Conservation (phyloP, 1,140 invertebrate species). For the Drosophila micromelanica region DNA sequence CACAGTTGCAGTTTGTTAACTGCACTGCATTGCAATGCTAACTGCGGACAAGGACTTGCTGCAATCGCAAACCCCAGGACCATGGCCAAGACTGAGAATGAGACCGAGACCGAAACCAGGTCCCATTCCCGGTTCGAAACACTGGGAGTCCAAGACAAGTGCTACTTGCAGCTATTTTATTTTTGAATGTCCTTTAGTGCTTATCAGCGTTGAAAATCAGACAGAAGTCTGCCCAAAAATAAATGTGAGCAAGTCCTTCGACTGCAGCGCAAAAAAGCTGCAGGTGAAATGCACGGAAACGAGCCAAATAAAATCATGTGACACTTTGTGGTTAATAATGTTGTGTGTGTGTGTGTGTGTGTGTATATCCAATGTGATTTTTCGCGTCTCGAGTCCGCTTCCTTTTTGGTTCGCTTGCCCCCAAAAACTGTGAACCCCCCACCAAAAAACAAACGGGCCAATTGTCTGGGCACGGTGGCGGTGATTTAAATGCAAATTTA, state of each 20-base stretch:
- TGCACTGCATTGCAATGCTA: constrained; percentile 68
- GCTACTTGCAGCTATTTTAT: constrained; percentile 80
- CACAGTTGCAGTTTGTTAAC: constrained; percentile 74
- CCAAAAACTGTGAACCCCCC: constrained; percentile 24
- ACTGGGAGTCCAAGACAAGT: constrained; percentile 64
- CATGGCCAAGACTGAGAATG: not conserved
- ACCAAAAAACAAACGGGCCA: constrained; percentile 22
- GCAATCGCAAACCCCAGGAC: constrained; percentile 15
- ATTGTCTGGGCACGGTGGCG: constrained; percentile 54
- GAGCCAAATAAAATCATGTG: constrained; percentile 79
- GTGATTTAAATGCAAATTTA: constrained; percentile 83
- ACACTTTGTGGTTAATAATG: constrained; percentile 83
- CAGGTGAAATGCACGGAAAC: constrained; percentile 68
- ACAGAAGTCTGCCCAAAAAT: constrained; percentile 71
- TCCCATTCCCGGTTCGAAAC: not conserved
- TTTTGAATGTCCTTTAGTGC: constrained; percentile 75
- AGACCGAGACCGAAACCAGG: not conserved
- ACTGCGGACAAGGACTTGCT: constrained; percentile 3
- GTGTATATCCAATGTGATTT: constrained; percentile 32
- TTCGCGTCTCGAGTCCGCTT: not conserved
- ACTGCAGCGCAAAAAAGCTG: constrained; percentile 58
- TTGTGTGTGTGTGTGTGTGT: constrained; percentile 22
- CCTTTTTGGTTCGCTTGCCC: constrained; percentile 30
- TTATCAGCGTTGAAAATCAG: constrained; percentile 71
- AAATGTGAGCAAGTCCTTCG: constrained; percentile 28